Conservation (phyloP, 2,888 invertebrate species). For the Diaperis boleti region DNA sequence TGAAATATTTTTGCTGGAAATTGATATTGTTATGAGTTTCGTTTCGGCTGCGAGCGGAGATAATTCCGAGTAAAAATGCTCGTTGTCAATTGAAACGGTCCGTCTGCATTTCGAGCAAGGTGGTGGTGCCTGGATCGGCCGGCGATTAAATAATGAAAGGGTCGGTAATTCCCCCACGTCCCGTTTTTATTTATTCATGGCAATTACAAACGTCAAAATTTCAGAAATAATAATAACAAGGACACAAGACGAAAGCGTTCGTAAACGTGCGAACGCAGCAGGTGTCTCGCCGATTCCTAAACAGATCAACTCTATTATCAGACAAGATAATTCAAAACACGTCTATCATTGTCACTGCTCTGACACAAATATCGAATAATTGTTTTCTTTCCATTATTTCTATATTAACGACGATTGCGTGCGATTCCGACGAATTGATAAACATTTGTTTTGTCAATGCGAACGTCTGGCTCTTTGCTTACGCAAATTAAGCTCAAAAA, state of each 20-base stretch:
- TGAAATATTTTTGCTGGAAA: slow-evolving; percentile 59
- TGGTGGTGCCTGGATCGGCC: slow-evolving; percentile 33
- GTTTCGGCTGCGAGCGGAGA: slow-evolving; percentile 40
- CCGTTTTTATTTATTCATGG: slow-evolving; percentile 35
- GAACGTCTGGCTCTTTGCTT: slow-evolving; percentile 38
- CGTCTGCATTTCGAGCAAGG: no score
- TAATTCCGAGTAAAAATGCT: background rate
- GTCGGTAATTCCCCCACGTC: slow-evolving; percentile 16
- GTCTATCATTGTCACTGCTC: slow-evolving; percentile 62
- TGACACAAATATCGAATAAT: slow-evolving; percentile 61
- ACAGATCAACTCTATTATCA: slow-evolving; percentile 58
- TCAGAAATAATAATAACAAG: slow-evolving; percentile 38
- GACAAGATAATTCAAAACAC: slow-evolving; percentile 62
- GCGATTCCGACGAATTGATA: slow-evolving; percentile 54
- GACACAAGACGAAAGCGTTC: slow-evolving; percentile 32
- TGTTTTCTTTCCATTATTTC: slow-evolving; percentile 61
- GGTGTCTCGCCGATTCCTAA: slow-evolving; percentile 55
- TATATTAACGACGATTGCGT: slow-evolving; percentile 58
- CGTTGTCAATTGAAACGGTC: background rate
- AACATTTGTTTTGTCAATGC: slow-evolving; percentile 47
- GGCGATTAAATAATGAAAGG: slow-evolving; percentile 35
- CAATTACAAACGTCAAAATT: slow-evolving; percentile 38
- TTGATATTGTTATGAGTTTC: slow-evolving; percentile 58
- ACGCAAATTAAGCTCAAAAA: slow-evolving; percentile 18
- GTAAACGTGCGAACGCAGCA: slow-evolving; percentile 51